These are phyloP conservation scores for Arctia plantaginis DNA, from an alignment of 2,888 invertebrate genomes.

Conservation along the genomic window DNA sequence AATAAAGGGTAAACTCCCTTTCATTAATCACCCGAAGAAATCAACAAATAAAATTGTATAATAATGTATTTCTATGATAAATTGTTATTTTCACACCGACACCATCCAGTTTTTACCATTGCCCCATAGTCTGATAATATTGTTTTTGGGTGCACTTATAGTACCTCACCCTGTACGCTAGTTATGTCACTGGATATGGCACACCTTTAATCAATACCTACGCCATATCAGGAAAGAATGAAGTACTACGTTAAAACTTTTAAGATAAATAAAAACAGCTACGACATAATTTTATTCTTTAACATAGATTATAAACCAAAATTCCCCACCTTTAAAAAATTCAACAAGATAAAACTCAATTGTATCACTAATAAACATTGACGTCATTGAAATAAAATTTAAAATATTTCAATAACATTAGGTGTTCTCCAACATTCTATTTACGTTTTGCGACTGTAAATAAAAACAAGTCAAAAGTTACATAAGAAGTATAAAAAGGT, in stretches of 20 bases:
- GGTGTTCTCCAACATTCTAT: background rate
- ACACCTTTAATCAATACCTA: background rate
- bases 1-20: background rate
- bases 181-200: background rate
- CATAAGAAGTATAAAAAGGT: slow-evolving; percentile 19
- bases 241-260: background rate
- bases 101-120: background rate
- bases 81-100: background rate
- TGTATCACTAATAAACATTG: background rate
- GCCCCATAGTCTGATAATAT: background rate
- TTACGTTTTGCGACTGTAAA: background rate
- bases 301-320: background rate
- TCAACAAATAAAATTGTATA: background rate
- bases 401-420: slow-evolving; percentile 2
- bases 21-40: no score
- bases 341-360: background rate
- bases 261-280: background rate
- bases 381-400: background rate
- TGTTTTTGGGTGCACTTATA: background rate
- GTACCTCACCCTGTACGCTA: background rate
- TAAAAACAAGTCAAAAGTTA: slow-evolving; percentile 14
- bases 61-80: background rate
- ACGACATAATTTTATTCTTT: background rate
- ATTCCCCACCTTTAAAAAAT: background rate
- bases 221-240: background rate